Conservation (phyloP, 2,113 vertebrate species). For the Vulpes lagopus region DNA sequence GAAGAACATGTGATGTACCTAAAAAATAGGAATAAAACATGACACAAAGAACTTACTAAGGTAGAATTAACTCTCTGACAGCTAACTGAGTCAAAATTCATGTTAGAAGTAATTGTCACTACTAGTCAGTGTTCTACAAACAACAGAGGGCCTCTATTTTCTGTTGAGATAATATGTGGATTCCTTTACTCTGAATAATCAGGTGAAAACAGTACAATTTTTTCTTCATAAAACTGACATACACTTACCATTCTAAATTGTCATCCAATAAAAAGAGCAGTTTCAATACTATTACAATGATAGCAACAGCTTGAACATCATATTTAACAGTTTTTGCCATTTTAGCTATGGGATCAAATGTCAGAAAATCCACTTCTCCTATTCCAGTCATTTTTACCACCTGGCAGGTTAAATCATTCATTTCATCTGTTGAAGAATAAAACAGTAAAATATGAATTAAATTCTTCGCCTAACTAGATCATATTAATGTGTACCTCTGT, state of each 20-base stretch:
- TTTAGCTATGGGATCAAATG: conserved; percentile 85
- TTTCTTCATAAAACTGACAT: background rate
- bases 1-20: background rate
- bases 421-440: conserved; percentile 87
- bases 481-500: background rate
- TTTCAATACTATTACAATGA: conserved; percentile 93
- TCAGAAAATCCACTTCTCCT: conserved; percentile 85
- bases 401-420: conserved; percentile 90
- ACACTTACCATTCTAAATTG: conserved; percentile 92
- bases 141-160: background rate
- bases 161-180: background rate
- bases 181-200: background rate
- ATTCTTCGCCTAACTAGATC: background rate
- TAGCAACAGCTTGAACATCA: conserved; percentile 91
- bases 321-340: conserved; percentile 87
- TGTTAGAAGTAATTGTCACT: background rate
- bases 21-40: background rate
- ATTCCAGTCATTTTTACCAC: conserved; percentile 87
- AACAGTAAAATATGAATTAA: conserved; percentile 63
- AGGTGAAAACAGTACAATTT: background rate
- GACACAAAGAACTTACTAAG: background rate
- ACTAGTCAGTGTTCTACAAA: background rate
- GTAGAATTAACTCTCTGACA: background rate
- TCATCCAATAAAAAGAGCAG: conserved; percentile 94
- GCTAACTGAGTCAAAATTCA: background rate